Base-by-base conservation (phyloP, 2,113 vertebrate genomes). In the Chunga burmeisteri region DNA sequence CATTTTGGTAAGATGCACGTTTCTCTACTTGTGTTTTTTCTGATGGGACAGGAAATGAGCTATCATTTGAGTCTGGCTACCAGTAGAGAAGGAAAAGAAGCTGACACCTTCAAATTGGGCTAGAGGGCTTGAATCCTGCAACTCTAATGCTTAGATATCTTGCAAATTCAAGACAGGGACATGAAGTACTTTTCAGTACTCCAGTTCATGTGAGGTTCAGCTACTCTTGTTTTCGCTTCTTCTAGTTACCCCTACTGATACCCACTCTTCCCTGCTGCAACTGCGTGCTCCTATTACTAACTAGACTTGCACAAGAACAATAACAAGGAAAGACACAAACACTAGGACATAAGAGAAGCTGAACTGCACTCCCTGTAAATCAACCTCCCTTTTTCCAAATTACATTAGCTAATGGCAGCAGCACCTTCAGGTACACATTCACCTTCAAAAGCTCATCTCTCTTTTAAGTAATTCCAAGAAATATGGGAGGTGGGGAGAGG, bases 321-420 rank as follows among this genome's bases (percentile, higher is more conserved):
- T 49, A 90, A 62, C 38, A 89, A 58, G 26, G 58, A 38, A 86
- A 81, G 86, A 46, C 4, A 8, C 11, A 77, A 71, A 38, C 26
- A 52, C 27, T 6, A 23, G 29, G 63, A 75, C 0, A 0, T 36
- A 70, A 52, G 22, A 73, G 61, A 83, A 73, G 72, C 38, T 74
- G 50, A 90, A 59, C 26, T 63, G 47, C 40, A 42, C 18, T 36
- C 13, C 17, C 52, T 65, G 36, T 84, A 89, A 86, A 95, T 85
- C 80, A 90, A 9, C 52, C 47, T 70, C 32, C 30, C 23, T 86
- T 74, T 52, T 72, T 29, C 44, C 65, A 85, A 78, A 95, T 92
- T 78, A 47, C 91, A 95, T 96, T 96, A 94, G 94, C 81, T 97
- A 96, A 97, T 91, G 73, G 86, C 47, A n/a, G 59, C 79, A 86